These are phyloP conservation scores for Phenganax stokvisi DNA, from an alignment of 92 coral and sea anemone genomes.

Conservation along the genomic window DNA sequence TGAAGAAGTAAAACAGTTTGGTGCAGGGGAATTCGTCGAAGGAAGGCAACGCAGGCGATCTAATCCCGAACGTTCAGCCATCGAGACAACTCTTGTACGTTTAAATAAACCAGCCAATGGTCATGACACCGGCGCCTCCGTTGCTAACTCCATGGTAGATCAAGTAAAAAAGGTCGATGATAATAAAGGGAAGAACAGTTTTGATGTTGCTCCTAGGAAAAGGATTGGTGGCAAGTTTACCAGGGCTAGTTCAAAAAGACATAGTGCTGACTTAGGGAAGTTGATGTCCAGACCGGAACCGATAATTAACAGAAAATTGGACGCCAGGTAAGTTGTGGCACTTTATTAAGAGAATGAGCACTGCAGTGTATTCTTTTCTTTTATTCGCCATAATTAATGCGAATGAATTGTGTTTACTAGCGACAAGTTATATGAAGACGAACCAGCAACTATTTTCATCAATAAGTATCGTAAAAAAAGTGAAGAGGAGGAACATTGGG, in stretches of 20 bases:
- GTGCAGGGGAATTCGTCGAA: background rate
- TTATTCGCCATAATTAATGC: background rate
- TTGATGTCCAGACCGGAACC: constrained; percentile 37
- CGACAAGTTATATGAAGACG: constrained; percentile 15
- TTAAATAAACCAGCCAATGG: background rate
- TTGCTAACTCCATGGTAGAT: background rate
- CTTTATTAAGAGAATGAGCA: background rate
- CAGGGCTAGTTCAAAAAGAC: constrained; percentile 33
- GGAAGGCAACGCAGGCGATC: constrained; percentile 24
- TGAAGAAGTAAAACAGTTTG: background rate
- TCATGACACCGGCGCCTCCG: background rate
- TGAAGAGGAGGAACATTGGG: constrained; percentile 34
- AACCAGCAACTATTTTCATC: constrained; percentile 27
- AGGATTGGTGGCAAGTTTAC: constrained; percentile 32
- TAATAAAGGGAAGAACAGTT: background rate
- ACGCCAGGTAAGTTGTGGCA: constrained; percentile 3
- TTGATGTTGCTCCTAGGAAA: constrained; percentile 35
- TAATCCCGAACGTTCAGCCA: constrained; percentile 15
- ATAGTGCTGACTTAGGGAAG: constrained; percentile 41
- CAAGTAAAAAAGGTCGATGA: constrained; percentile 8
- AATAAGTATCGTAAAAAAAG: constrained; percentile 31
- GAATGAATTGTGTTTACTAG: background rate
- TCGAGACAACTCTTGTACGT: constrained; percentile 6
- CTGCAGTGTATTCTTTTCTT: too few relatives aligned
- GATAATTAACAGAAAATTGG: constrained; percentile 1